Base-by-base conservation (phyloP, 2,113 vertebrate species). In the Tor tambroides region DNA sequence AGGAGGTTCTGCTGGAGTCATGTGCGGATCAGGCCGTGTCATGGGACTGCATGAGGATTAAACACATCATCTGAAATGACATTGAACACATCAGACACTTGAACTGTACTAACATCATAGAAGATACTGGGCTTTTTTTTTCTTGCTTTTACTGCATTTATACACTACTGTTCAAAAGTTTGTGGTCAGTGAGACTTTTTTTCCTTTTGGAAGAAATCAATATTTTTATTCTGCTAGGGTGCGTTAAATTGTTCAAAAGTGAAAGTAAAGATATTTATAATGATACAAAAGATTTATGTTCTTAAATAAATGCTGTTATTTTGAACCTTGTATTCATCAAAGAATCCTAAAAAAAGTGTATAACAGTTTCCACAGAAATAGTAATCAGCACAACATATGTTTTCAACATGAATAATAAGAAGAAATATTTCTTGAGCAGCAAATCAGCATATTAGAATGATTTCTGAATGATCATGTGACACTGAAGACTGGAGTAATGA, bases 1-100 rank as follows among this genome's bases (percentile, higher is more conserved):
- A 61, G 41, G 30, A 84, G 75, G 5, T 84, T 54, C 12, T 61
- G 6, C 26, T 76, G 28, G 30, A 71, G 84, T 89, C 86, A 86
- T 83, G 84, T 90, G 87, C 10, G 28, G 81, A 85, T 85, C 51
- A 84, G 54, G 51, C 43, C 56, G 69, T 79, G 83, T 87, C 83
- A 86, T 49, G 78, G 21, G 75, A 80, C 32, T 30, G 14, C 56
- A 51, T 21, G 72, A 54, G 26, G 74, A 88, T 84, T 85, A 80
- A 59, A 88, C 65, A 79, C 65, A 80, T 76, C 81, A 71, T 69
- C 26, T 30, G 30, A 56, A 54, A 56, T 54, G 4, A 38, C 35
- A 3, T 38, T 38, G 5, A 71, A 51, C 63, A 51, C 81, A 71
- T 69, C 41, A 83, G 41, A 82, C 21, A 82, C 72, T 38, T 1